These are phyloP conservation scores for Machimus rusticus DNA, from an alignment of 2,888 invertebrate species.

Conservation along the genomic window DNA sequence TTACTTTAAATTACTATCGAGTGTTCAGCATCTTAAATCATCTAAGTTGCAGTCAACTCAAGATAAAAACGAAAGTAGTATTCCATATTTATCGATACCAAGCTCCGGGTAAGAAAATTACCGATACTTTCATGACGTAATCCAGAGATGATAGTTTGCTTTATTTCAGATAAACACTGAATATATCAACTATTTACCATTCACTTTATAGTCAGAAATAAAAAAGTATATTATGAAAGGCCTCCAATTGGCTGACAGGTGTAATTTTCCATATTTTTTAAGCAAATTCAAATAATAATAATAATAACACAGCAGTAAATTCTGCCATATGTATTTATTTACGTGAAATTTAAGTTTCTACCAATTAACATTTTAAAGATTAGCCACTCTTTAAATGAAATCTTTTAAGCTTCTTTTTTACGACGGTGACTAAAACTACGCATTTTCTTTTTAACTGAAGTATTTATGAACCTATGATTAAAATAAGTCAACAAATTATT, in stretches of 20 bases:
- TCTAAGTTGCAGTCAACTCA: not conserved
- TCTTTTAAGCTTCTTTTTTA: too few relatives aligned
- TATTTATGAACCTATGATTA: too few relatives aligned
- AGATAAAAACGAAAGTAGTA: not conserved
- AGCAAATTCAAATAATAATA: not conserved
- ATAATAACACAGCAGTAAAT: not conserved
- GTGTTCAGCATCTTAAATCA: too few relatives aligned
- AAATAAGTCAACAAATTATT: too few relatives aligned
- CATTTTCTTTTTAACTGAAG: not conserved
- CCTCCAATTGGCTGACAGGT: not conserved
- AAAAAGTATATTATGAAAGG: not conserved
- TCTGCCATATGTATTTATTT: too few relatives aligned
- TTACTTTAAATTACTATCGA: too few relatives aligned
- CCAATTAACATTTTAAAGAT: too few relatives aligned
- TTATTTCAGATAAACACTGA: not conserved
- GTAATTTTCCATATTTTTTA: not conserved
- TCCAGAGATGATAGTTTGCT: not conserved
- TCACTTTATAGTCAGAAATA: not conserved
- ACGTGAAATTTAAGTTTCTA: too few relatives aligned
- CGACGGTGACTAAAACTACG: not conserved
- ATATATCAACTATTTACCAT: not conserved
- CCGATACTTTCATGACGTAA: not conserved
- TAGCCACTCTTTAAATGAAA: too few relatives aligned
- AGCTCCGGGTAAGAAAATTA: not conserved
- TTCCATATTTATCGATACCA: not conserved